Evolutionary conservation across 2,113 vertebrate species (phyloP), one percentile per base, ranked within the genome.

Genomic region (Leiothrix lutea): DNA sequence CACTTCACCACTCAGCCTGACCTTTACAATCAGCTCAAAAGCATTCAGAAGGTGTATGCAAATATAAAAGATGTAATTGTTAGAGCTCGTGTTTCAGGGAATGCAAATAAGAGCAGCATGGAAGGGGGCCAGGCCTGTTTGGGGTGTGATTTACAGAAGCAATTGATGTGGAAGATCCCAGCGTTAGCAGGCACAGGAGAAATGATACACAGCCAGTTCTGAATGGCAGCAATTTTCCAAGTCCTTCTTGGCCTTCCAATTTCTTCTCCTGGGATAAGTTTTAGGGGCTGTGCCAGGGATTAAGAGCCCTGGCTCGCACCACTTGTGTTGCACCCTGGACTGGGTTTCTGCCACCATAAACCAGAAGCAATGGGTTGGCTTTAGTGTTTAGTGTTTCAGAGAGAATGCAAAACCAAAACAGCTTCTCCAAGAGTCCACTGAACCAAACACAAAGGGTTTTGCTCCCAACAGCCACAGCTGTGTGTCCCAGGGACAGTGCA

Each of bases 291-390:
- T n/a, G 25, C 11, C 25, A 42, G 40, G 66, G 56, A 79, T 71
- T 33, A 71, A 57, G 14, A 24, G 40, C 54, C 28, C 40, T 51
- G 48, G 51, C 33, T 67, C 0, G 0, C 7, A 38, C 5, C 19
- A 5, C 24, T 26, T 47, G 15, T 0, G 0, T 14, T 62, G 44
- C 2, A 1, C 48, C 56, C 65, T 42, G 45, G 28, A 9, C 51
- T 56, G 5, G 0, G 26, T 54, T 92, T 87, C 21, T 89, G 38
- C 47, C 51, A 12, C 69, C 35, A 42, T 35, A n/a, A 65, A 61
- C 11, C 51, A 91, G 60, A 64, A 50, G 25, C 50, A 40, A 9
- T 2, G n/a, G 2, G 31, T 3, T 64, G 14, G 38, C 5, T 64
- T n/a, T 12, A 31, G 45, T 29, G 77, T 35, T 56, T 9, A 31